These are phyloP conservation scores for Eristalis arbustorum DNA, from an alignment of 2,888 invertebrate species.

Conservation along the genomic window DNA sequence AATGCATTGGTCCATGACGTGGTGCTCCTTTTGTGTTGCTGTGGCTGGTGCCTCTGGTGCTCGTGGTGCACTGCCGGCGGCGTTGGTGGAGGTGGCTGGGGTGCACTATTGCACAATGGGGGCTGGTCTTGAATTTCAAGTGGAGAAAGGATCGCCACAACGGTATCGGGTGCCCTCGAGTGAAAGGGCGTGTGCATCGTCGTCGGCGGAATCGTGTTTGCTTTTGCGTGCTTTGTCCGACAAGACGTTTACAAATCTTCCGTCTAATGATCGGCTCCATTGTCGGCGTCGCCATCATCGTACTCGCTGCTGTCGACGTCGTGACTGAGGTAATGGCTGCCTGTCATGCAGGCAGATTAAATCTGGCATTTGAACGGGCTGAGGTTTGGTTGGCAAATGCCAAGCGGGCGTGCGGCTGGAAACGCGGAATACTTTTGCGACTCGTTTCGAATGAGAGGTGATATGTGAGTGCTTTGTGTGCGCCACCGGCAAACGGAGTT, in stretches of 20 bases:
- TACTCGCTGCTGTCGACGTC: slow-evolving; percentile 15
- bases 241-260: slow-evolving; percentile 62
- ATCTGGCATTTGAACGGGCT: slow-evolving; percentile 55
- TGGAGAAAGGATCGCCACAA: slow-evolving; percentile 44
- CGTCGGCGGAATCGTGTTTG: slow-evolving; percentile 39
- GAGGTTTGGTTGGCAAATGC: slow-evolving; percentile 19
- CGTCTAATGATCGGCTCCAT: slow-evolving; percentile 47
- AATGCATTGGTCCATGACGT: not conserved
- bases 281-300: not conserved
- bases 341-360: slow-evolving; percentile 53
- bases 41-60: not conserved
- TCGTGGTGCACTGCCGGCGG: not conserved
- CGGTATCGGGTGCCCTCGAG: slow-evolving; percentile 14
- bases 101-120: slow-evolving; percentile 10
- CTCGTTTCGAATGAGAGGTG: slow-evolving; percentile 34
- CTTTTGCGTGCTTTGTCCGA: slow-evolving; percentile 49
- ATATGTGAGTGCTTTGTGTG: slow-evolving; percentile 30
- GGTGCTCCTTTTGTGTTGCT: slow-evolving; percentile 28
- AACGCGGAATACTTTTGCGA: slow-evolving; percentile 16
- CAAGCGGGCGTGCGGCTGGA: slow-evolving; percentile 26
- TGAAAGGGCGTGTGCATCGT: slow-evolving; percentile 31
- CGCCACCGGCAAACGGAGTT: slow-evolving; percentile 2
- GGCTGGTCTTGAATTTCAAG: slow-evolving; percentile 55
- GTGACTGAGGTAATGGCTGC: slow-evolving; percentile 53
- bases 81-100: not conserved